A percentile compares a stretch with the other conserved stretches of the same genome.
Evolutionary conservation across 2,888 invertebrate species (phyloP).

Genomic region (Pollenia amentaria): DNA sequence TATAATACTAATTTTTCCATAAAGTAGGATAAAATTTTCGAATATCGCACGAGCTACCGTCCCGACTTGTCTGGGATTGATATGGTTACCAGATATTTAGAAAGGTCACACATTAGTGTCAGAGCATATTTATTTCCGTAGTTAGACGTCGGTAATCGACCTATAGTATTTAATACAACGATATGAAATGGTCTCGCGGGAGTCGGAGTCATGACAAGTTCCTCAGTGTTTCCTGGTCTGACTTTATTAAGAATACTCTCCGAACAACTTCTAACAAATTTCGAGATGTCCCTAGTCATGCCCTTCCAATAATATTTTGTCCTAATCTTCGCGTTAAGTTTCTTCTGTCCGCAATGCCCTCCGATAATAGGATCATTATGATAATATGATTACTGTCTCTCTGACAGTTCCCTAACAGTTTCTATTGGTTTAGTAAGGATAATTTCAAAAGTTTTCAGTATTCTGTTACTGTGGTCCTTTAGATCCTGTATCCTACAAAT

Average conservation of each 20-base stretch:
- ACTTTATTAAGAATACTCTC: constrained; percentile 32
- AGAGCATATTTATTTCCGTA: constrained; percentile 27
- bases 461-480: too few species aligned
- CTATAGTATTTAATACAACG: not conserved
- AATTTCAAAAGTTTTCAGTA: constrained; percentile 36
- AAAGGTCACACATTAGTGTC: too few species aligned
- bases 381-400: constrained; percentile 15
- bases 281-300: constrained; percentile 18
- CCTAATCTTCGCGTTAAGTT: too few species aligned
- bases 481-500: not conserved
- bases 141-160: not conserved
- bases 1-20: constrained; percentile 3
- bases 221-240: constrained; percentile 46
- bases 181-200: constrained; percentile 58
- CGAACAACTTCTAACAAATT: too few species aligned
- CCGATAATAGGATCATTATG: constrained; percentile 19
- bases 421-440: constrained; percentile 34
- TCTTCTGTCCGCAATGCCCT: too few species aligned
- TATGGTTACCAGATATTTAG: constrained; percentile 12
- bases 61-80: constrained; percentile 5
- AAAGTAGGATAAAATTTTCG: constrained; percentile 31
- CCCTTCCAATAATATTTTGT: constrained; percentile 11
- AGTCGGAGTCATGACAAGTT: constrained; percentile 61
- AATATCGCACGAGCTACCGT: constrained; percentile 26
- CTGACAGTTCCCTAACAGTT: not conserved